Percentiles rank a stretch among this genome's conserved stretches.
These are phyloP conservation scores for Ctenosaura bakeri DNA, from an alignment of 2,797 vertebrate species.

Conservation along the genomic window DNA sequence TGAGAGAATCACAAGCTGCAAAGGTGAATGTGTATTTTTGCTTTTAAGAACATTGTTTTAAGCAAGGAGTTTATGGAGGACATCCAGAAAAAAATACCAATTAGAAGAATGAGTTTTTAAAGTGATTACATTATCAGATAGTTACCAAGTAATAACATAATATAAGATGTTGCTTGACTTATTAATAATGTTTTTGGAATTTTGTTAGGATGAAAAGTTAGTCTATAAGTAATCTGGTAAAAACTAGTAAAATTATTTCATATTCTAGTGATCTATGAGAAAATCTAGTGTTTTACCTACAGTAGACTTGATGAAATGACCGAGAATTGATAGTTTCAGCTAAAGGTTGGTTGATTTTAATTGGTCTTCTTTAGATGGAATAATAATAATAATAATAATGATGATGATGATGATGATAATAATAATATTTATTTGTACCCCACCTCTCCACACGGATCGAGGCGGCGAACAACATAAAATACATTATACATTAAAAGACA, in stretches of 20 bases:
- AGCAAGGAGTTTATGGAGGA: neutral
- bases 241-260: neutral
- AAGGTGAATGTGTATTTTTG: conserved; percentile 85
- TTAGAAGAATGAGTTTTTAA: neutral
- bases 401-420: too few relatives aligned
- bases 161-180: neutral
- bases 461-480: too few relatives aligned
- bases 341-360: neutral
- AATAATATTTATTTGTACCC: too few relatives aligned
- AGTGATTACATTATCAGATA: neutral
- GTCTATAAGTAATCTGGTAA: neutral
- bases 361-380: neutral
- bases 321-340: neutral
- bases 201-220: neutral
- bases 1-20: conserved; percentile 97
- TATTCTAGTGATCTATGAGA: neutral
- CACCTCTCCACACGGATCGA: too few relatives aligned
- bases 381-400: too few relatives aligned
- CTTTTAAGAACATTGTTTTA: conserved; percentile 29
- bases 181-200: neutral
- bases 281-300: neutral
- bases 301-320: neutral
- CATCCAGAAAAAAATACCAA: conserved; percentile 4
- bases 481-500: too few relatives aligned
- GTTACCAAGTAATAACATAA: neutral